Evolutionary conservation across 1,140 invertebrate species (phyloP).

Genomic region (Philotrypesis tridentata): DNA sequence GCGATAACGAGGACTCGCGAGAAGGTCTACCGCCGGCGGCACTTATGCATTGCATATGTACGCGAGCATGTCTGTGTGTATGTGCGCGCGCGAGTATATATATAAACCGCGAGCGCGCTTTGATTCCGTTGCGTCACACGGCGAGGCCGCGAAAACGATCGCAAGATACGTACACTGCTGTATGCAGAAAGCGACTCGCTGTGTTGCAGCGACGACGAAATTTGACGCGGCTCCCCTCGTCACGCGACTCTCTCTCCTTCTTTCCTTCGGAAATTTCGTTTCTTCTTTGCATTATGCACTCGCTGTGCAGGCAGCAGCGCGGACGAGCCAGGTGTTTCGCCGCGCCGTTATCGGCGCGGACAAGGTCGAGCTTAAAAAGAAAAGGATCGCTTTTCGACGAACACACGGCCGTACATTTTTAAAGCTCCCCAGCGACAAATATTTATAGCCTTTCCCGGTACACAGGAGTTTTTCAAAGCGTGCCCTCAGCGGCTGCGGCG

Average conservation of each 20-base stretch:
- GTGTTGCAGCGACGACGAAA: constrained; percentile 1
- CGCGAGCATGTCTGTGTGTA: too few species aligned
- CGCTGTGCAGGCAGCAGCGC: too few species aligned
- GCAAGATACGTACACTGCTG: neutral
- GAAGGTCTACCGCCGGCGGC: constrained; percentile 50
- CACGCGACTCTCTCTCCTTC: neutral
- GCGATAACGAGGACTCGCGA: constrained; percentile 28
- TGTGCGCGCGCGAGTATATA: too few species aligned
- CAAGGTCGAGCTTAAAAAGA: neutral
- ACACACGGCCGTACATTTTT: neutral
- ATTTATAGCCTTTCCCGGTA: neutral
- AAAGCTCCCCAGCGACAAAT: neutral
- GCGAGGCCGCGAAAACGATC: constrained; percentile 43
- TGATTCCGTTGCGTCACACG: constrained; percentile 51
- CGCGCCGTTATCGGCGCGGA: neutral
- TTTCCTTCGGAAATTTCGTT: neutral
- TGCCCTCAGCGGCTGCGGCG: neutral
- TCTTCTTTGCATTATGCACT: neutral
- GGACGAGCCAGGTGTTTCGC: neutral
- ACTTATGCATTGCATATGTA: too few species aligned
- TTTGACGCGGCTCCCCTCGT: neutral
- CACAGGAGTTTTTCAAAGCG: too few species aligned
- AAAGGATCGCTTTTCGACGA: neutral
- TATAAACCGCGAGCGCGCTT: constrained; percentile 37
- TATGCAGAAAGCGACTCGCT: neutral